Evolutionary conservation across 1,140 invertebrate genomes (phyloP).

Genomic region (Ganaspis sp.): DNA sequence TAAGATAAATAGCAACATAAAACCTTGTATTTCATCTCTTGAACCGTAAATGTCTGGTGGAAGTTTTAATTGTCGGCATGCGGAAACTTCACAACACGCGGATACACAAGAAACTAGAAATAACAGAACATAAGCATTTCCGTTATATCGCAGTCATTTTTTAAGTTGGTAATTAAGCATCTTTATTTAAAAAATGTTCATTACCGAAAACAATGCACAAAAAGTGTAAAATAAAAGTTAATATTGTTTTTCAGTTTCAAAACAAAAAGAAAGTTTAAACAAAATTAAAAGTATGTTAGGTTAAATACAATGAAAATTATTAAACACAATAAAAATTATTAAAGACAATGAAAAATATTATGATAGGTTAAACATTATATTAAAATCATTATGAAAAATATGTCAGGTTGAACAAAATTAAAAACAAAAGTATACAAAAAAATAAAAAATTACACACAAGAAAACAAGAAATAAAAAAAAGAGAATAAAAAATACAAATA

Average conservation of each 20-base stretch:
- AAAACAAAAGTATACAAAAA: no score
- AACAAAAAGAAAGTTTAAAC: no score
- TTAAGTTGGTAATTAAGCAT: neutral
- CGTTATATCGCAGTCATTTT: neutral
- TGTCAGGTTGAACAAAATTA: no score
- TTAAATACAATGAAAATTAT: no score
- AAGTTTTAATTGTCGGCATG: conserved; percentile 9
- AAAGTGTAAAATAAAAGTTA: neutral
- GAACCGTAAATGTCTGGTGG: conserved; percentile 6
- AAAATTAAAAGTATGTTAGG: no score
- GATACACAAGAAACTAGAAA: neutral
- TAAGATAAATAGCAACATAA: conserved; percentile 24
- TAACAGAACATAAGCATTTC: neutral
- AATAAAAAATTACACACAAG: no score
- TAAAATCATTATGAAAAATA: no score
- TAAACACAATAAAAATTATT: no score
- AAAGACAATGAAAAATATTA: no score
- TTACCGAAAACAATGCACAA: neutral
- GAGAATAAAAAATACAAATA: no score
- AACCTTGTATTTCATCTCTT: conserved; percentile 3
- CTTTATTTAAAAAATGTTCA: neutral
- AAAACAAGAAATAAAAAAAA: no score
- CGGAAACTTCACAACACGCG: neutral
- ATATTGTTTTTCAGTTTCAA: neutral
- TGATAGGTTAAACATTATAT: no score